Evolutionary conservation across 2,888 invertebrate genomes (phyloP), one percentile per base, ranked within the genome.

Genomic region (Dascillus cervinus): DNA sequence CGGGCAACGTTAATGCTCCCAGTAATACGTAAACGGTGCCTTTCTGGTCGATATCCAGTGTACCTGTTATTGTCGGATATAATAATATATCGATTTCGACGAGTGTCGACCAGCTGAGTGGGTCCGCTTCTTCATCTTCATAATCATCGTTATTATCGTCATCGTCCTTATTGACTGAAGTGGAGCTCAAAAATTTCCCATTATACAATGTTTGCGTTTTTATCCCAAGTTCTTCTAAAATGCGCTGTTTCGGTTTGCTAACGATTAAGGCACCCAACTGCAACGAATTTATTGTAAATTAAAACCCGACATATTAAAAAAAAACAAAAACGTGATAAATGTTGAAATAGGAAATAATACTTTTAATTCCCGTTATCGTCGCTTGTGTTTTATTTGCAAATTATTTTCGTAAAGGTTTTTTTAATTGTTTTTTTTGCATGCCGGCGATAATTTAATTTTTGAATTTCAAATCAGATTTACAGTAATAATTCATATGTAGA

Each of bases 31-130:
- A 73, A 22, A 55, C 38, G 12, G 41, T 50, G 24, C 65, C 68
- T 47, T 69, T 64, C 51, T 73, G 70, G 44, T 72, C 72, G 39
- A 75, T 63, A 54, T 72, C 73, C 10, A 73, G 53, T 17, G 66
- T 64, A 14, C 71, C 73, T 29, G 65, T 65, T 29, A 78, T 67
- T 4, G 75, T 73, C 1, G 75, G 73, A 62, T 73, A 76, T 17
- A 70, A 55, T 3, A 75, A 49, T 2, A 71, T 64, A 50, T 77
- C 74, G 31, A 78, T 37, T 58, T 75, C 69, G 29, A 75, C 62
- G 22, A 67, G 58, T 6, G 75, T 75, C 43, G 62, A 60, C 71
- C 72, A 73, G 46, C 66, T 69, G 36, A 73, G 57, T 26, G 69
- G 67, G 30, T 71, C 68, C 28, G 67, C 65, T 35, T 64, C 66